Evolutionary conservation across 2,888 invertebrate species (phyloP), one percentile per base, ranked within the genome.

Genomic region (Rutpela maculata): DNA sequence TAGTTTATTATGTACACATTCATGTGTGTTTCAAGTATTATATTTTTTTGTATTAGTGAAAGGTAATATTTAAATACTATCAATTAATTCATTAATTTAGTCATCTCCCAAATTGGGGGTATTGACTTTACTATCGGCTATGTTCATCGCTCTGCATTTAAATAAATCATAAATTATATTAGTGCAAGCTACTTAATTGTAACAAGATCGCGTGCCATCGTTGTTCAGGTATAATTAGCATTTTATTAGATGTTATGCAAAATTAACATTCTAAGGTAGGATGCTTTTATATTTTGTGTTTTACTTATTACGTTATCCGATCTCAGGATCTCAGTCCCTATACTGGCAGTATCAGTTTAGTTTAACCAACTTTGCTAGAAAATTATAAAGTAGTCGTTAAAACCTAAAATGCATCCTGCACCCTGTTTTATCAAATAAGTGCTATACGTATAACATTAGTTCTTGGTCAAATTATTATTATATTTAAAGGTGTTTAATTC

Each of bases 101-200:
- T 4, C 43, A 43, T 12, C 50, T 50, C 6, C 50, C n/a, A 12
- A n/a, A 50, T 50, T 50, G 50, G 6, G 50, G 50, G 50, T 50
- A 50, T 50, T n/a, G n/a, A 1, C 50, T n/a, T 50, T 50, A n/a
- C n/a, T n/a, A 5, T 15, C n/a, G n/a, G n/a, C n/a, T 50, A n/a
- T 5, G 50, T 50, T 50, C n/a, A 50, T 50, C 50, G n/a, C n/a
- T 50, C n/a, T 50, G n/a, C 50, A 50, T 50, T 50, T 50, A n/a
- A n/a, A 50, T 50, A 50, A 50, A 50, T n/a, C 50, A 50, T 50
- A 50, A 50, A 50, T 50, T 50, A 50, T 50, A 50, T 50, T n/a
- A 6, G 2, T 50, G n/a, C 50, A 50, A n/a, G 50, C 50, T 50
- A 50, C 50, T 50, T 50, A 50, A 50, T 50, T 3, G n/a, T n/a